phyloP scores from a whole-genome alignment of 37 sponge, comb jelly and placozoan species.

The Crambe crambe region DNA sequence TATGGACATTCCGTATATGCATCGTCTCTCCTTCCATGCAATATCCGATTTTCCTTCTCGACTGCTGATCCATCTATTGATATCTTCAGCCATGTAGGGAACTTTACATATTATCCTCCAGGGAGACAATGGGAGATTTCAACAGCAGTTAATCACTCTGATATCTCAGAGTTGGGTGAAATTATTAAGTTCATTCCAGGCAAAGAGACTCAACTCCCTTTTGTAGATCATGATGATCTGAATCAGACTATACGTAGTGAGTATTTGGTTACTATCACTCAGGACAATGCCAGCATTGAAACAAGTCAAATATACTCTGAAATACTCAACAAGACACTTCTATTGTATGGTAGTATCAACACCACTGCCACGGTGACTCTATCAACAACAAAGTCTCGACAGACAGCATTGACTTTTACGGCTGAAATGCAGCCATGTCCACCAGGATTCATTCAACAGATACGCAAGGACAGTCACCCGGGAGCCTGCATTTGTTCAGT shows the following conservation, averaged over 20 bases:
- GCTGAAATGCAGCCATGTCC: constrained; percentile 4
- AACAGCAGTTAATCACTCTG: no score
- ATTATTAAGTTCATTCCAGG: no score
- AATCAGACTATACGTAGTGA: no score
- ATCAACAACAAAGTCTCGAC: no score
- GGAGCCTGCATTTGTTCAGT: constrained; percentile 10
- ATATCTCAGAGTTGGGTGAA: no score
- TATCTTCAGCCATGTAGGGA: not conserved
- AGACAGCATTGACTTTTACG: not conserved
- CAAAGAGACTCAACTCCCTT: not conserved
- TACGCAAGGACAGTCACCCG: no score
- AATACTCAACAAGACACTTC: no score
- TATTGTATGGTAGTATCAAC: no score
- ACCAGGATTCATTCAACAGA: constrained; percentile 14
- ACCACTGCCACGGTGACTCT: no score
- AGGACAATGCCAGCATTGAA: not conserved
- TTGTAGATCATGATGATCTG: no score
- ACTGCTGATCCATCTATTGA: not conserved
- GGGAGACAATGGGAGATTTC: no score
- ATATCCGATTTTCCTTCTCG: not conserved
- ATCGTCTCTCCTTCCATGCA: not conserved
- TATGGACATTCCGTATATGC: constrained; percentile 5
- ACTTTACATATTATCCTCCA: not conserved
- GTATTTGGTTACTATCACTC: not conserved
- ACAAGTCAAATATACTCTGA: not conserved